Base-by-base conservation (phyloP, 1,140 invertebrate species). In the Carposina sasakii region DNA sequence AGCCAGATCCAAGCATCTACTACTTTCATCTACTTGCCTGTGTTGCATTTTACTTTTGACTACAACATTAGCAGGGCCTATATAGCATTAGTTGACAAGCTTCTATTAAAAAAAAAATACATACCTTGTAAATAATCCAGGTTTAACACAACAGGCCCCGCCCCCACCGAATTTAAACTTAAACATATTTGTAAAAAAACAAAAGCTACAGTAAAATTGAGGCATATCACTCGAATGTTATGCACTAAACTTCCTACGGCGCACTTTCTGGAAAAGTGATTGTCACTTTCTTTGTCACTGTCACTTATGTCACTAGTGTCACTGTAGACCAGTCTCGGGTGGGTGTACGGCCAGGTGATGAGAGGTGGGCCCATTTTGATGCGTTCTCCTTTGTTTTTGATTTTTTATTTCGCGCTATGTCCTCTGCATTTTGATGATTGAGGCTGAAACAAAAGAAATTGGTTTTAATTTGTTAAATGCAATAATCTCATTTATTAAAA, bases 51-150 rank as follows among this genome's bases (percentile, higher is more conserved):
- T n/a, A n/a, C n/a, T n/a, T n/a, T n/a, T n/a, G n/a, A n/a, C n/a
- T n/a, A n/a, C n/a, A n/a, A n/a, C n/a, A n/a, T n/a, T n/a, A n/a
- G n/a, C n/a, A n/a, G n/a, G n/a, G n/a, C n/a, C n/a, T n/a, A n/a
- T n/a, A n/a, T n/a, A n/a, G n/a, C n/a, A n/a, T n/a, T n/a, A n/a
- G n/a, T n/a, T n/a, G n/a, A n/a, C n/a, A n/a, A n/a, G n/a, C n/a
- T n/a, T n/a, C n/a, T 39, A 36, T 33, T 54, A 37, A 42, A 30
- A 9, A 49, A 49, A 26, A 48, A 21, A 44, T 50, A 22, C 20
- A 69, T 60, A 81, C 77, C 77, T 79, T 77, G 77, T 48, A 76
- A 61, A 63, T 79, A 79, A 60, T 77, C 67, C 72, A 77, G 50
- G 54, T 67, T 79, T 12, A 79, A 52, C 37, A 77, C 55, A 26